Percentiles rank a stretch among this genome's conserved stretches.
phyloP scores from a whole-genome alignment of 1,140 invertebrate genomes.

The Drosophila persimilis region DNA sequence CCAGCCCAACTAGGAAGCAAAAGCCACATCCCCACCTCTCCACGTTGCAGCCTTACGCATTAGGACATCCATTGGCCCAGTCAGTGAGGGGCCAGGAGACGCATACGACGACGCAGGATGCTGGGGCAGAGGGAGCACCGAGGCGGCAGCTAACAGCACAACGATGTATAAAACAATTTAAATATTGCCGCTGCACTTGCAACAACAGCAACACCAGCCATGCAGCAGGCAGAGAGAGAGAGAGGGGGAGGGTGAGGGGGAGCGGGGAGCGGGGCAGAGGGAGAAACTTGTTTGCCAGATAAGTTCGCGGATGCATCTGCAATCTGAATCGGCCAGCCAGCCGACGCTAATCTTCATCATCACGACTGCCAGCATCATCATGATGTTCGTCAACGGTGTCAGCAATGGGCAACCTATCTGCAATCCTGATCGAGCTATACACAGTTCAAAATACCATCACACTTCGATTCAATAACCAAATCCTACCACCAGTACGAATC shows the following conservation, averaged over 20 bases:
- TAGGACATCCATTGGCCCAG: conserved; percentile 75
- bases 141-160: conserved; percentile 63
- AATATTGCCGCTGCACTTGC: conserved; percentile 80
- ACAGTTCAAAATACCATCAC: conserved; percentile 3
- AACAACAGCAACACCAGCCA: conserved; percentile 50
- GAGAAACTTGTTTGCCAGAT: conserved; percentile 61
- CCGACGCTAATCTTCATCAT: conserved; percentile 77
- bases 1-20: conserved; percentile 73
- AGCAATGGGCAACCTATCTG: conserved; percentile 71
- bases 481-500: too few relatives aligned
- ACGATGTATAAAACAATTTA: conserved; percentile 80
- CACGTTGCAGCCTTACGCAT: conserved; percentile 56
- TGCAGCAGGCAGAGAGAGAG: conserved; percentile 10
- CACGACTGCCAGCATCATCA: conserved; percentile 36
- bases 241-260: not conserved
- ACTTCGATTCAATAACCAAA: not conserved
- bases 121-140: not conserved
- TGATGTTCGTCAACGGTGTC: conserved; percentile 77
- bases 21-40: conserved; percentile 38
- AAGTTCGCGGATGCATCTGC: conserved; percentile 69
- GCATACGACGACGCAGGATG: not conserved
- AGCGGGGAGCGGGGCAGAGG: not conserved
- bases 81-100: not conserved
- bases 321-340: conserved; percentile 72
- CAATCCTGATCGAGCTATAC: conserved; percentile 54